phyloP scores from a whole-genome alignment of 2,113 vertebrate species.

The Ciconia stormi region DNA sequence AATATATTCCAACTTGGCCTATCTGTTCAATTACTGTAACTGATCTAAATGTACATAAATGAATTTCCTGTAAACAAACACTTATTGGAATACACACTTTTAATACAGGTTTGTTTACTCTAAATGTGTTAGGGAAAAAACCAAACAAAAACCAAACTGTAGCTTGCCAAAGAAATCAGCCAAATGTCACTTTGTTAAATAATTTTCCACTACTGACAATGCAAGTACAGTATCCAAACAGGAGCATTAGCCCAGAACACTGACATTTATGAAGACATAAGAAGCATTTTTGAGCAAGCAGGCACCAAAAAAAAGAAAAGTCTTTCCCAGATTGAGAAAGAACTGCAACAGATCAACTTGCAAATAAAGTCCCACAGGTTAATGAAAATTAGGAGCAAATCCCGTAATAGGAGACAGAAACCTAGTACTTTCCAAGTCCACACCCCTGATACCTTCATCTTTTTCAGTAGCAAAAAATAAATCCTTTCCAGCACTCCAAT shows the following conservation, averaged over 20 bases:
- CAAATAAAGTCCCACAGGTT: neutral
- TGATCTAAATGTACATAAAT: neutral
- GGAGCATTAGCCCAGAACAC: neutral
- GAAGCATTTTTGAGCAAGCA: neutral
- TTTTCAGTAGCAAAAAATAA: neutral
- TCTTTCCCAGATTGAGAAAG: neutral
- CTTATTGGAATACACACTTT: neutral
- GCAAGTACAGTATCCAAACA: neutral
- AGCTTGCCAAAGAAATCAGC: neutral
- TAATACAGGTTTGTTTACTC: neutral
- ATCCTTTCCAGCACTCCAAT: neutral
- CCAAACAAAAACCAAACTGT: neutral
- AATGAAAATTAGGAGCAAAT: neutral
- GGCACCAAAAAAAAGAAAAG: neutral
- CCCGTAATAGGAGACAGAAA: fast-evolving
- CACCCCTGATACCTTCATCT: neutral
- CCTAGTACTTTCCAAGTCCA: neutral
- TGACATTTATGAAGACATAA: neutral
- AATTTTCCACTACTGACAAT: neutral
- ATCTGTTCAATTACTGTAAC: neutral
- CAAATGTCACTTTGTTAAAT: neutral
- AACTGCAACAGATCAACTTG: neutral
- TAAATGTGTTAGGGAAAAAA: neutral
- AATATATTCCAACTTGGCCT: neutral
- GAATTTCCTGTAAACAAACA: neutral